phyloP scores from a whole-genome alignment of 2,888 invertebrate genomes.

The Scaptomyza flava region DNA sequence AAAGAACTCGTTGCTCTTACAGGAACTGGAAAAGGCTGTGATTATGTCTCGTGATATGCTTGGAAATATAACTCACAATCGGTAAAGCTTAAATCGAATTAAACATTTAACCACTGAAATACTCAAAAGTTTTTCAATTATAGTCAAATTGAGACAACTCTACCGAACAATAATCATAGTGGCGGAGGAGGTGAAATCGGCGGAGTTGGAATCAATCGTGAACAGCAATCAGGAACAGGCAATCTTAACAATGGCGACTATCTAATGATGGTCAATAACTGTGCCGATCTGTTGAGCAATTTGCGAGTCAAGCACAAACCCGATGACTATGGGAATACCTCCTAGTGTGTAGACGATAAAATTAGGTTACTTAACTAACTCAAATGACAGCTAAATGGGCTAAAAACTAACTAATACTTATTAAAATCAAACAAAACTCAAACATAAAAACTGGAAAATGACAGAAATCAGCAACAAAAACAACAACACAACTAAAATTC shows the following conservation, averaged over 20 bases:
- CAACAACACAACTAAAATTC: slow-evolving; percentile 14
- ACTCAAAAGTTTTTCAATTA: slow-evolving; percentile 3
- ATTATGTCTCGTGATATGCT: slow-evolving; percentile 85
- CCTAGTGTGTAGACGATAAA: slow-evolving; percentile 82
- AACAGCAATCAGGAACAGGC: slow-evolving; percentile 52
- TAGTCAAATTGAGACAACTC: slow-evolving; percentile 73
- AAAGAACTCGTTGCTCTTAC: slow-evolving; percentile 83
- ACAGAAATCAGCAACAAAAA: slow-evolving; percentile 17
- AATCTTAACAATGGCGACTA: slow-evolving; percentile 84
- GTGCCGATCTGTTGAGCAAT: slow-evolving; percentile 87
- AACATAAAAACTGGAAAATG: slow-evolving; percentile 46
- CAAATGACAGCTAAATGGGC: slow-evolving; percentile 47
- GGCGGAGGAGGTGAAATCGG: slow-evolving; percentile 42
- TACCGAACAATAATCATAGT: slow-evolving; percentile 61
- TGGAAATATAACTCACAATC: slow-evolving; percentile 83
- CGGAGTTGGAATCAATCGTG: slow-evolving; percentile 55
- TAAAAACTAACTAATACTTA: slow-evolving; percentile 67
- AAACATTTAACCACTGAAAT: not conserved
- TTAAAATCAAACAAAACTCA: slow-evolving; percentile 48
- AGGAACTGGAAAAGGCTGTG: slow-evolving; percentile 85
- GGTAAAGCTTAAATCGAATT: slow-evolving; percentile 52
- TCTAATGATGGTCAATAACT: slow-evolving; percentile 87
- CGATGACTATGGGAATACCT: slow-evolving; percentile 85
- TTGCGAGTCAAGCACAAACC: slow-evolving; percentile 85
- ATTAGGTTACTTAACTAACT: slow-evolving; percentile 52